phyloP scores from a whole-genome alignment of 2,113 vertebrate species.

The Rhinopomastus cyanomelas region DNA sequence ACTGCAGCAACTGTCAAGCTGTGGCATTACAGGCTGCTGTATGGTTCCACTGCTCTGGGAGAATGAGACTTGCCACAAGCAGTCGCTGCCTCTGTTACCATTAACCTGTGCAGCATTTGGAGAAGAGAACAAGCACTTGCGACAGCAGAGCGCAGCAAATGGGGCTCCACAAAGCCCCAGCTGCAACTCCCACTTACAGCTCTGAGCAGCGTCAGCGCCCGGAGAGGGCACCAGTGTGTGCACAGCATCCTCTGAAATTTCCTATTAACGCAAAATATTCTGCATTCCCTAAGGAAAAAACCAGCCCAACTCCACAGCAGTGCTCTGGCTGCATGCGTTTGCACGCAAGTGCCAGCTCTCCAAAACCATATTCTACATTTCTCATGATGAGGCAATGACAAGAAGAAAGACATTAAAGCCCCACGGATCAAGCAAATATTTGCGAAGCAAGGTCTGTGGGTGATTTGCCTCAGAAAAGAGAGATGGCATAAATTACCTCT shows the following conservation, averaged over 20 bases:
- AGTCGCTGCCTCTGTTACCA: background rate
- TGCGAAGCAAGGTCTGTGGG: background rate
- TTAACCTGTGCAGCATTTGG: background rate
- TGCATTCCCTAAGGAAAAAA: background rate
- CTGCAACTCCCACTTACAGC: fast-evolving
- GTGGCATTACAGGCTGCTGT: background rate
- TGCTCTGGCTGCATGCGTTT: background rate
- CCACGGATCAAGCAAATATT: background rate
- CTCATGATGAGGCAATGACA: background rate
- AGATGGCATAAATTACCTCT: background rate
- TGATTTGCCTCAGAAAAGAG: background rate
- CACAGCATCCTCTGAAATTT: too few species aligned
- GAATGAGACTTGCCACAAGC: background rate
- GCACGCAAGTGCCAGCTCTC: background rate
- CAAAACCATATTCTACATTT: background rate
- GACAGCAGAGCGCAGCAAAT: background rate
- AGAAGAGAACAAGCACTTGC: background rate
- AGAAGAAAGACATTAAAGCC: background rate
- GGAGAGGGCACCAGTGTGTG: background rate
- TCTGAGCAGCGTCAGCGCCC: background rate
- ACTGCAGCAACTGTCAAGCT: background rate
- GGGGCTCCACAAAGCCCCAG: background rate
- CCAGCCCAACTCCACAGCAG: background rate
- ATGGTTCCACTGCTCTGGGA: fast-evolving
- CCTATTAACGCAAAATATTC: background rate